Evolutionary conservation across 2,797 vertebrate genomes (phyloP).

Genomic region (Alcedo atthis): DNA sequence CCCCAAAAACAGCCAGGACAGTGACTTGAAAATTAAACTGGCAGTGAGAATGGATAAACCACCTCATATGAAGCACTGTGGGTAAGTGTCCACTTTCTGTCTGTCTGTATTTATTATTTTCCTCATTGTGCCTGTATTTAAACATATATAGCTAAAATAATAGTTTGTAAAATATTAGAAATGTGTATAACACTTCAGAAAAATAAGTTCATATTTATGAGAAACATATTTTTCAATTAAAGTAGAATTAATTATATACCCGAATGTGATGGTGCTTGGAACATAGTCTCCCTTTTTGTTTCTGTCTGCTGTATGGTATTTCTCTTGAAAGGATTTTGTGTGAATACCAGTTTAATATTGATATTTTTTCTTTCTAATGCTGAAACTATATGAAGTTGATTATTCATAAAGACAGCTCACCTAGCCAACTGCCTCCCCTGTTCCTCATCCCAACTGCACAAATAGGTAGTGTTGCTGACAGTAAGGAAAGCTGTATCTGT

Average conservation of each 20-base stretch:
- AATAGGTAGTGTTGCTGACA: neutral
- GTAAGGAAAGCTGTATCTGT: neutral
- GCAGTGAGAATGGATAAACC: slow-evolving; percentile 97
- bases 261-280: neutral
- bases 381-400: neutral
- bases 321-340: neutral
- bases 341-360: neutral
- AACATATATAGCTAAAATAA: neutral
- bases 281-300: neutral
- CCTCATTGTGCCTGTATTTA: neutral
- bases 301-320: neutral
- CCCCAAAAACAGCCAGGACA: slow-evolving; percentile 93
- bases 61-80: slow-evolving; percentile 96
- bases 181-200: neutral
- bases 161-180: neutral
- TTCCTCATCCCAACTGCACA: neutral
- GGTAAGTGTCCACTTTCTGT: slow-evolving; percentile 78
- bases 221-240: neutral
- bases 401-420: neutral
- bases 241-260: neutral
- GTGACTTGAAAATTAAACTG: slow-evolving; percentile 93
- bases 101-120: neutral
- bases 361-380: neutral
- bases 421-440: neutral
- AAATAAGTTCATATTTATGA: neutral